These are phyloP conservation scores for Sparus aurata DNA, from an alignment of 2,797 vertebrate genomes.

Conservation along the genomic window DNA sequence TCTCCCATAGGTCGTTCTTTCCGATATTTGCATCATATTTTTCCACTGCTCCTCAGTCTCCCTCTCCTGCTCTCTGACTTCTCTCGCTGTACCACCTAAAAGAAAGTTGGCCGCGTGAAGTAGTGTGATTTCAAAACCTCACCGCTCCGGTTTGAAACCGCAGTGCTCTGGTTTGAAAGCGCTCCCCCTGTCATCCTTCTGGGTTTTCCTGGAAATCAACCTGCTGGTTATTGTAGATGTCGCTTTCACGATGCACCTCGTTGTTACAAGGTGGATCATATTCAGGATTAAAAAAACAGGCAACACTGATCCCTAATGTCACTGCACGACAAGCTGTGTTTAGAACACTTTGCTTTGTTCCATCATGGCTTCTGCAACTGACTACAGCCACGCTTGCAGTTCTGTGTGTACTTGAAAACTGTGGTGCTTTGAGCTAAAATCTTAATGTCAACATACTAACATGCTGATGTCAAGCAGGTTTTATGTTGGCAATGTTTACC, in stretches of 20 bases:
- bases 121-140: conserved; percentile 32
- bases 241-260: neutral
- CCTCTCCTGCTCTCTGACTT: conserved; percentile 17
- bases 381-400: neutral
- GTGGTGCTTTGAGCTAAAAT: too few species aligned
- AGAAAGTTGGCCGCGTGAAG: conserved; percentile 23
- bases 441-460: too few species aligned
- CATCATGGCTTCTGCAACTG: neutral
- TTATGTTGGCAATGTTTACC: too few species aligned
- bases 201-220: conserved; percentile 26
- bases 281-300: neutral
- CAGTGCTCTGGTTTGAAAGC: neutral
- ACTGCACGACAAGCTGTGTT: neutral
- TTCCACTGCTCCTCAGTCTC: neutral
- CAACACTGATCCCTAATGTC: neutral
- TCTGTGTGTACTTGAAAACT: too few species aligned
- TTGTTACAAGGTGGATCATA: neutral
- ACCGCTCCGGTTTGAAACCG: conserved; percentile 7
- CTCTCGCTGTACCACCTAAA: conserved; percentile 15
- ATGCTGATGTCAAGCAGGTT: neutral
- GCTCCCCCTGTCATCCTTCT: conserved; percentile 15
- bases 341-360: neutral
- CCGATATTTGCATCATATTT: conserved; percentile 8
- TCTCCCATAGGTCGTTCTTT: neutral
- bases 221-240: conserved; percentile 15